Conservation (phyloP, 1,140 invertebrate species). For the Delia radicum region DNA sequence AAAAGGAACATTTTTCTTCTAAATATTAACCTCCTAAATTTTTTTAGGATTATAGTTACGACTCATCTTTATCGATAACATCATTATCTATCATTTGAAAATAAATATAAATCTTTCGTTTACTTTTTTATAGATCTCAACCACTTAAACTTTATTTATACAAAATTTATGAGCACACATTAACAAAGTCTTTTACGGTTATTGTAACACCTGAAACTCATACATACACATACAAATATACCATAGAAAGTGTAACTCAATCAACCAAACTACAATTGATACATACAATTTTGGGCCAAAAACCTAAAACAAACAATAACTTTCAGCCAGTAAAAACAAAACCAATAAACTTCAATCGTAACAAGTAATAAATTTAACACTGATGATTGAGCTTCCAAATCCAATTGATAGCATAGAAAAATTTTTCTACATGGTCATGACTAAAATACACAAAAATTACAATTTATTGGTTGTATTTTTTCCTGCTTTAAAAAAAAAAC, state of each 20-base stretch:
- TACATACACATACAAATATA: not conserved
- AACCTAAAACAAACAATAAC: not conserved
- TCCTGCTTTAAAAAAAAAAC: not conserved
- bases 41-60: too few relatives aligned
- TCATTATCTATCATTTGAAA: not conserved
- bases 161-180: conserved; percentile 31
- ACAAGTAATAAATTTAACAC: conserved; percentile 24
- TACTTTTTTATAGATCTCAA: not conserved
- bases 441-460: conserved; percentile 27
- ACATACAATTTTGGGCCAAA: conserved; percentile 12
- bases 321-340: too few relatives aligned
- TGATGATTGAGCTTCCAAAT: conserved; percentile 26
- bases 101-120: conserved; percentile 5
- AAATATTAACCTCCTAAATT: too few relatives aligned
- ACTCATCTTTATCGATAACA: not conserved
- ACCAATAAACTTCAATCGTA: conserved; percentile 32
- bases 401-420: conserved; percentile 19
- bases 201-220: conserved; percentile 31
- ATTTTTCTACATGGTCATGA: conserved; percentile 7
- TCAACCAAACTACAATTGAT: conserved; percentile 19
- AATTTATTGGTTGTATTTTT: conserved; percentile 27
- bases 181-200: conserved; percentile 32
- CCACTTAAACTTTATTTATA: not conserved
- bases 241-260: conserved; percentile 24
- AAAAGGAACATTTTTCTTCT: too few relatives aligned